Base-by-base conservation (phyloP, 2,797 vertebrate genomes). In the Clarias laeviceps region DNA sequence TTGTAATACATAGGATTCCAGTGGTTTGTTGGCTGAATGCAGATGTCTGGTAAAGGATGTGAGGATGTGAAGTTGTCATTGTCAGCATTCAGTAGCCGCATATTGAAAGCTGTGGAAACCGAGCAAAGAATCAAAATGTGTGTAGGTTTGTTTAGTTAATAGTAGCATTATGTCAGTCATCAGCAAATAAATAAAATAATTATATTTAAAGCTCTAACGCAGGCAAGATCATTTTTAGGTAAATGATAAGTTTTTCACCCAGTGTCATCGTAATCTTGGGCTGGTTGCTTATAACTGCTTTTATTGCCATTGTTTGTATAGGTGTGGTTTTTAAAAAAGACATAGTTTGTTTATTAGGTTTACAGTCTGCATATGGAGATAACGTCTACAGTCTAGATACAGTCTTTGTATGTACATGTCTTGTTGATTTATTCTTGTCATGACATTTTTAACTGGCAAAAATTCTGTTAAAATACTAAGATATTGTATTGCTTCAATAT, bases 261-360 rank as follows among this genome's bases (percentile, higher is more conserved):
- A 22, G 37, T 45, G 12, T 50, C 2, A 50, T 15, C 22, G 15
- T 40, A 22, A 50, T 72, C 37, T 17, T 72, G 40, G 40, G n/a
- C 22, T 40, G 11, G 37, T 45, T 72, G 37, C 4, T 77, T 50
- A 12, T 17, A 56, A 77, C 29, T 59, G 74, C 29, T 24, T 77
- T 56, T 18, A 27, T 29, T 27, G 20, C 45, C 22, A 29, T 56
- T 34, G 24, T 37, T 24, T 80, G 34, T 45, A 61, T 78, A 78
- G 56, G 29, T 59, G 29, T 79, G 74, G 27, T 59, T 79, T 32
- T 32, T 0, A 27, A n/a, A n/a, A n/a, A 62, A 18, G 18, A 20
- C 15, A 84, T 72, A 70, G 20, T 37, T 62, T 79, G 12, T 62
- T 80, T 64, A 80, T 80, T 80, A 64, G 27, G 7, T 80, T 80